Evolutionary conservation across 1,140 invertebrate genomes (phyloP), one percentile per base, ranked within the genome.

Genomic region (Ceratitis capitata): DNA sequence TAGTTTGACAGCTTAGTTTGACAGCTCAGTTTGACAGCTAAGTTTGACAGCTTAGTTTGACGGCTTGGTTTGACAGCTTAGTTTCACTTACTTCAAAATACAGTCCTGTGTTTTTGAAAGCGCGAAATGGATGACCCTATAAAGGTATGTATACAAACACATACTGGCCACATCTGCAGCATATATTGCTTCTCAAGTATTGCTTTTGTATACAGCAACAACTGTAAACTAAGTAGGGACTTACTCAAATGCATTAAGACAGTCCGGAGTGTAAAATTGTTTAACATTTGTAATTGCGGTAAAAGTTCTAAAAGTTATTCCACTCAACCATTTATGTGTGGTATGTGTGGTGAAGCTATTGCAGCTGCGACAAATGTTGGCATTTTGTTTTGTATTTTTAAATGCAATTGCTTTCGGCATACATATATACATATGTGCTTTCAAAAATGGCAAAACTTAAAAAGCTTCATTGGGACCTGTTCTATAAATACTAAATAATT

Each of bases 271-370:
- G 2, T 45, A 45, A 45, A 78, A 47, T 78, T 78, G 69, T 19
- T 78, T 12, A 78, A 78, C 39, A 78, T 78, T 12, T 45, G 39
- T 42, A 45, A 23, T 78, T 78, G 42, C n/a, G 69, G 69, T 78
- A 10, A 19, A 78, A 45, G n/a, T 78, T 45, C 19, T 2, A 78
- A 26, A 78, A n/a, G 5, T 14, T 45, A 47, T 78, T 16, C 14
- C 10, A 78, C 35, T 78, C 16, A 78, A 23, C n/a, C 23, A 26
- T 45, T 26, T 45, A 4, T 23, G 39, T 78, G 39, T 47, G 69
- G 69, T 78, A 10, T 45, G 7, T 45, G 69, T 45, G 69, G 69
- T 23, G 39, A 78, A 23, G 39, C 10, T 19, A 45, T 6, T 78
- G n/a, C 69, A 78, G 69, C 69, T 78, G 39, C 35, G 39, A 23